Evolutionary conservation across 2,113 vertebrate species (phyloP).

Genomic region (Clinocottus analis): DNA sequence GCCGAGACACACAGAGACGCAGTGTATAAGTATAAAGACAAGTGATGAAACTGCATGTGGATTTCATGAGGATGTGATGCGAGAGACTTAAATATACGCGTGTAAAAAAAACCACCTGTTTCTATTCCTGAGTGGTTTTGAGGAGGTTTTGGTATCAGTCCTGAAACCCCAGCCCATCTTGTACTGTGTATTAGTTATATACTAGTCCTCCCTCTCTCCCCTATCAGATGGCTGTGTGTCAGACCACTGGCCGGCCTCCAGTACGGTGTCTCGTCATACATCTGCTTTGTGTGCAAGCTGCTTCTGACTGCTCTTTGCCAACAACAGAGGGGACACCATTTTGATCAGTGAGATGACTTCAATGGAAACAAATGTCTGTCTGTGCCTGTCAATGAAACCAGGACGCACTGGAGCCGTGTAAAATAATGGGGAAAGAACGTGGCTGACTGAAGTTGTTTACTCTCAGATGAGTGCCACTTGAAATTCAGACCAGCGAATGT

Average conservation of each 20-base stretch:
- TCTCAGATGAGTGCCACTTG: constrained; percentile 22
- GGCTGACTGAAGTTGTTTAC: constrained; percentile 15
- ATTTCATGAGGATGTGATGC: too few species aligned
- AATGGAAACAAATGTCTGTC: constrained; percentile 53
- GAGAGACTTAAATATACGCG: background rate
- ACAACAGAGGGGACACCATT: constrained; percentile 52
- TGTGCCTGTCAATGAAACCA: constrained; percentile 50
- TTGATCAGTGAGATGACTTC: constrained; percentile 33
- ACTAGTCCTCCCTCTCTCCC: too few species aligned
- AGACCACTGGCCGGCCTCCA: constrained; percentile 46
- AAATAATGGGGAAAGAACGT: constrained; percentile 16
- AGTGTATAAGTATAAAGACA: background rate
- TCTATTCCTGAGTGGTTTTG: background rate
- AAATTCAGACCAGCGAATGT: constrained; percentile 33
- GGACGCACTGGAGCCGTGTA: constrained; percentile 23
- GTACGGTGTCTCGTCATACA: constrained; percentile 35
- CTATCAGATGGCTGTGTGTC: constrained; percentile 40
- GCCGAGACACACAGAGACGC: background rate
- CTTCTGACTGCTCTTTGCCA: constrained; percentile 33
- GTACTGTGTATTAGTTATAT: background rate
- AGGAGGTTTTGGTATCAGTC: background rate
- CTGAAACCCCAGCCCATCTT: background rate
- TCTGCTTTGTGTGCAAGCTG: constrained; percentile 60
- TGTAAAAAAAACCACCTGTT: background rate
- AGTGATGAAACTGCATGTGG: background rate